Evolutionary conservation across 2,888 invertebrate species (phyloP), one percentile per base, ranked within the genome.

Genomic region (Aradus depressus): DNA sequence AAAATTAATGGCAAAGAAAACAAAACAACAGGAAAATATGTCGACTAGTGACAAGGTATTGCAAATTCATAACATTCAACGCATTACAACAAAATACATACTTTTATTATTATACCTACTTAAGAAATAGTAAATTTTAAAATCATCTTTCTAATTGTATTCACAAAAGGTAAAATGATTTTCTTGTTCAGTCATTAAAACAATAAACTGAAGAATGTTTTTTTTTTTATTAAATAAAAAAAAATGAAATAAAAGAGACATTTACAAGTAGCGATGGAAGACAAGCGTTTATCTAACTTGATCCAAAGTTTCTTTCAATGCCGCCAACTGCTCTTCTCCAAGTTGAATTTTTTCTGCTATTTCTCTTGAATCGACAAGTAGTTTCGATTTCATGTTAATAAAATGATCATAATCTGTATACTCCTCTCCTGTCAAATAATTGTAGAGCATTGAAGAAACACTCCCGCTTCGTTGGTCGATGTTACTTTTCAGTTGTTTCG

Each of bases 311-410:
- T 79, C 79, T 66, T 75, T 75, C 53, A 88, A 72, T 48, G 84
- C 84, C 58, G 73, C 68, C 61, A 86, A 71, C 68, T 88, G 86
- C 67, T 87, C 86, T 66, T 86, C 83, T 51, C 84, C 82, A 57
- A 84, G 72, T 64, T 84, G 82, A 58, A 89, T 83, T 68, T 85
- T 85, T 67, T 89, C 86, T 61, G 81, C 77, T 59, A 88, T 79
- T 65, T 89, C 87, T 61, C 85, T 76, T 52, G 80, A 75, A 65
- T 88, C 86, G 66, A 88, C 81, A 62, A 85, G 80, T 58, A 89
- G 71, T 68, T 85, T 86, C 26, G 85, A 83, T 70, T 88, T 89
- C 82, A 84, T 87, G 65, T 83, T 82, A 61, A 88, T 81, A 69
- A 85, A 89, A 65, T 84, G 84, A 62, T 82, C 80, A 65, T 86